Evolutionary conservation across 64 coral and sea anemone genomes (phyloP).

Genomic region (Orbicella faveolata): DNA sequence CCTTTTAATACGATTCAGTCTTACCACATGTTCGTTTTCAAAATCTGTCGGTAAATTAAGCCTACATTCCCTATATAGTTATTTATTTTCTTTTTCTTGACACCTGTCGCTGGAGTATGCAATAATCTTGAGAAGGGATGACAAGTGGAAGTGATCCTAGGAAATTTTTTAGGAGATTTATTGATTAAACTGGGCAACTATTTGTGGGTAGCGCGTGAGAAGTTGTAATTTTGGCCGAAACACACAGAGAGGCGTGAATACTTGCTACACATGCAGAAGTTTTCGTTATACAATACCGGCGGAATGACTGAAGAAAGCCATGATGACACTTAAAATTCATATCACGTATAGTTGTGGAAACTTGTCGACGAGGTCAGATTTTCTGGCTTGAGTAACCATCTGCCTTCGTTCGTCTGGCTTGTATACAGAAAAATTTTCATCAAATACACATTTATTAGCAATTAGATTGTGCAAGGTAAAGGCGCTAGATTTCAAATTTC

Average conservation of each 20-base stretch:
- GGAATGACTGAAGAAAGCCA: not conserved
- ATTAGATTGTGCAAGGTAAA: not conserved
- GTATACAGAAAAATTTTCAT: not conserved
- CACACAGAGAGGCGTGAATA: not conserved
- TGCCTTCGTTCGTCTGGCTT: not conserved
- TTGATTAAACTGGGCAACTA: not conserved
- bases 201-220: not conserved
- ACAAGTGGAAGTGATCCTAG: not conserved
- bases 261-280: not conserved
- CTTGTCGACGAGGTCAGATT: slow-evolving; percentile 14
- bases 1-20: no score
- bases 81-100: not conserved
- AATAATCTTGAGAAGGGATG: not conserved
- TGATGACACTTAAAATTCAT: slow-evolving; percentile 17
- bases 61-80: no score
- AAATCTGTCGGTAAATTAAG: no score
- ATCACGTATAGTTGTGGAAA: not conserved
- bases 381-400: not conserved
- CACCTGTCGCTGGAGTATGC: not conserved
- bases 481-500: not conserved
- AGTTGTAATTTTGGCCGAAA: not conserved
- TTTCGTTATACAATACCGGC: not conserved
- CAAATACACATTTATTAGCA: not conserved
- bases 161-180: not conserved
- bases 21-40: no score